These are phyloP conservation scores for Ormia ochracea DNA, from an alignment of 2,888 invertebrate species.

Conservation along the genomic window DNA sequence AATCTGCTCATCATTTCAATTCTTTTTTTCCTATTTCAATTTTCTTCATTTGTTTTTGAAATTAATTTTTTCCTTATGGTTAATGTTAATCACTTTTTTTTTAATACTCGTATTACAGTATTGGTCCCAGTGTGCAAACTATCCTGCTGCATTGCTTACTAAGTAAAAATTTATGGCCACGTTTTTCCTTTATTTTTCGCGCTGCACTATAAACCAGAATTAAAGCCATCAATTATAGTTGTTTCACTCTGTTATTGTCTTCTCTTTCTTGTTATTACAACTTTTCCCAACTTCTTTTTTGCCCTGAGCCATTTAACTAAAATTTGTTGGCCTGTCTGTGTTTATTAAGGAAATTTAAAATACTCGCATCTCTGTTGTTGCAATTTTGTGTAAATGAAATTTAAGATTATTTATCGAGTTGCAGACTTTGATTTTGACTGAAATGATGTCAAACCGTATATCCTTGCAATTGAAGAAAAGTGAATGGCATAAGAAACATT, in stretches of 20 bases:
- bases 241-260: neutral
- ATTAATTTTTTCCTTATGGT: no score
- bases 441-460: slow-evolving; percentile 20
- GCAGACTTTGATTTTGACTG: slow-evolving; percentile 36
- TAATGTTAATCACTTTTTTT: no score
- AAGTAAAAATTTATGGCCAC: neutral
- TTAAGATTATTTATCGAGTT: slow-evolving; percentile 26
- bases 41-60: no score
- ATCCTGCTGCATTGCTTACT: neutral
- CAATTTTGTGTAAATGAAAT: neutral
- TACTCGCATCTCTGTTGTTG: neutral
- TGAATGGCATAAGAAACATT: neutral
- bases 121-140: neutral
- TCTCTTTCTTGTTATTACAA: neutral
- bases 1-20: no score
- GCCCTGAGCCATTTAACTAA: slow-evolving; percentile 5
- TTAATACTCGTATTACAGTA: no score
- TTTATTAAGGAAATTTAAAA: neutral
- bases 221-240: neutral
- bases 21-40: no score
- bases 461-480: neutral
- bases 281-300: neutral
- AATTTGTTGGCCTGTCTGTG: neutral
- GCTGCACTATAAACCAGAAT: neutral
- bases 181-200: neutral